A percentile compares a stretch with the other conserved stretches of the same genome.
phyloP scores from a whole-genome alignment of 2,797 vertebrate genomes.

The Coendou prehensilis region DNA sequence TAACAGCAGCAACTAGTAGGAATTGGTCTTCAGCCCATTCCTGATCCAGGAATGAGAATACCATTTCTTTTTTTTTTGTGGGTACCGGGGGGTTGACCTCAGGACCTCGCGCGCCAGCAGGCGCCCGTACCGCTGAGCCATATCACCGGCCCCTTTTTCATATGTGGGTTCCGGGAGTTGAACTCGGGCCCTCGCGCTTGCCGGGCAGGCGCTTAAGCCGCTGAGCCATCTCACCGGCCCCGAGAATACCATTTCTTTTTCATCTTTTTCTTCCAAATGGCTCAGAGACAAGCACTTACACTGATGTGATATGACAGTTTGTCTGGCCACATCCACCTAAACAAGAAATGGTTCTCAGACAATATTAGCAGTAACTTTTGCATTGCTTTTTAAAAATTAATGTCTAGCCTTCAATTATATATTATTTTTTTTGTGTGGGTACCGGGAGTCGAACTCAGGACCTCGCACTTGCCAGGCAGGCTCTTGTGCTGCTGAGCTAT shows the following conservation, averaged over 20 bases:
- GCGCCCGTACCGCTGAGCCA: too few relatives aligned
- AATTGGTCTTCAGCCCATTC: not conserved
- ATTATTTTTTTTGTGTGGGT: not conserved
- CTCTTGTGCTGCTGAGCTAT: too few relatives aligned
- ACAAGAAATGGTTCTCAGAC: constrained; percentile 19
- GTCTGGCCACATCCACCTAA: constrained; percentile 23
- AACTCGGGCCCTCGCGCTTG: too few relatives aligned
- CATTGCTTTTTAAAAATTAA: constrained; percentile 62
- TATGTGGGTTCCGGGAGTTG: too few relatives aligned
- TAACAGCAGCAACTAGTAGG: not conserved
- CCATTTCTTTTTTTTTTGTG: not conserved
- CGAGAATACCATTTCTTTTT: not conserved
- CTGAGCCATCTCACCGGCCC: too few relatives aligned
- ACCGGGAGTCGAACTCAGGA: too few relatives aligned
- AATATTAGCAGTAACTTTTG: constrained; percentile 43
- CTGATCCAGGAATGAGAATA: not conserved
- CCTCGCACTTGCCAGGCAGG: too few relatives aligned
- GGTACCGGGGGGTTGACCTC: too few relatives aligned
- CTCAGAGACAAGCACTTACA: not conserved
- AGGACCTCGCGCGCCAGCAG: too few relatives aligned
- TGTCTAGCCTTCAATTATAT: not conserved
- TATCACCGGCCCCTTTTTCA: too few relatives aligned
- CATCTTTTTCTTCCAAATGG: not conserved
- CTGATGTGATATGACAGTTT: constrained; percentile 4
- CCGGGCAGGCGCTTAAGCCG: too few relatives aligned